These are phyloP conservation scores for Meteorus cinctellus DNA, from an alignment of 2,888 invertebrate species.

Conservation along the genomic window DNA sequence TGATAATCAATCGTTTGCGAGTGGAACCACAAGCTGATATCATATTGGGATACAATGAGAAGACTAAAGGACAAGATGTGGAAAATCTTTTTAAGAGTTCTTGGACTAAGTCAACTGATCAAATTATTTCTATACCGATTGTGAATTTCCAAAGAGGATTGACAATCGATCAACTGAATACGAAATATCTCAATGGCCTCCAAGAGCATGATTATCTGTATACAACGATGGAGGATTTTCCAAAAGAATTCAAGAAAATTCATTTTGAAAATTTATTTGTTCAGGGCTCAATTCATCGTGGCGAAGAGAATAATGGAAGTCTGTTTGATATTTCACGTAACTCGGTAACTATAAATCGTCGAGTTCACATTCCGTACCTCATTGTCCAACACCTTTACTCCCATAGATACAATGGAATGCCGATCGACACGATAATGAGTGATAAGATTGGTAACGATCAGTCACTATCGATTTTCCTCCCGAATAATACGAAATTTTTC, in stretches of 20 bases:
- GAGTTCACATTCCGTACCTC: slow-evolving; percentile 49
- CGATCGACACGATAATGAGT: slow-evolving; percentile 52
- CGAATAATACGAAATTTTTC: background rate
- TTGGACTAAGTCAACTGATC: slow-evolving; percentile 65
- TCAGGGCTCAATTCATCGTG: slow-evolving; percentile 44
- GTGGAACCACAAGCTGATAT: slow-evolving; percentile 43
- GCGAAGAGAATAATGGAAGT: slow-evolving; percentile 6
- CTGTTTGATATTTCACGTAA: slow-evolving; percentile 49
- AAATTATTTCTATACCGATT: slow-evolving; percentile 50
- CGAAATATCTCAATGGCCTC: slow-evolving; percentile 59
- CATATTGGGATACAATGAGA: slow-evolving; percentile 35
- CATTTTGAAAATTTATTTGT: slow-evolving; percentile 57
- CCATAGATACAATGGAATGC: slow-evolving; percentile 59
- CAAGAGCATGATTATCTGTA: slow-evolving; percentile 59
- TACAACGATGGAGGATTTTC: slow-evolving; percentile 53
- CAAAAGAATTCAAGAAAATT: slow-evolving; percentile 48
- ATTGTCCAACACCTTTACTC: slow-evolving; percentile 52
- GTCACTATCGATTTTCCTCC: background rate
- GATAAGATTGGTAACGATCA: background rate
- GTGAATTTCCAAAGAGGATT: slow-evolving; percentile 56
- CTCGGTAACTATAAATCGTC: slow-evolving; percentile 46
- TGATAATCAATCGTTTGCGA: slow-evolving; percentile 53
- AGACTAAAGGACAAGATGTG: slow-evolving; percentile 41
- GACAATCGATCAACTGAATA: slow-evolving; percentile 57
- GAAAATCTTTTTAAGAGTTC: slow-evolving; percentile 47